A percentile compares a stretch with the other conserved stretches of the same genome.
Conservation (phyloP, 92 coral and sea anemone genomes). For the Paramuricea clavata region DNA sequence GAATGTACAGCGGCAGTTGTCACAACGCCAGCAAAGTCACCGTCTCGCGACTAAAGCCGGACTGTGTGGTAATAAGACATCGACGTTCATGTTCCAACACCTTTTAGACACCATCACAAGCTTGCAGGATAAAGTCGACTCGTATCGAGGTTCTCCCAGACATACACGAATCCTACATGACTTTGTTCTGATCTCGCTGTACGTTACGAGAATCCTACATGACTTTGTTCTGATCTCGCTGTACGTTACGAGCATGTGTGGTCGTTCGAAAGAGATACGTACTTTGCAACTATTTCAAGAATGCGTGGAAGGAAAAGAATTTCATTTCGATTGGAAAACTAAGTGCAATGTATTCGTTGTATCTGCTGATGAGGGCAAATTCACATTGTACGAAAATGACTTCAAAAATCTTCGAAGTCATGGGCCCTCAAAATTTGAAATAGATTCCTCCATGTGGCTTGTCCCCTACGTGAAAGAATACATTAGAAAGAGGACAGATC, state of each 20-base stretch:
- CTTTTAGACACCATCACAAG: not conserved
- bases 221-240: conserved; percentile 13
- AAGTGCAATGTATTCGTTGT: conserved; percentile 18
- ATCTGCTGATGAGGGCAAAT: not conserved
- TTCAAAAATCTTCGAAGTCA: not conserved
- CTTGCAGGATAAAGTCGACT: not conserved
- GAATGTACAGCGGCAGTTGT: conserved; percentile 44
- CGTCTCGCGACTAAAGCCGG: conserved; percentile 39
- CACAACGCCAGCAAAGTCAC: conserved; percentile 7
- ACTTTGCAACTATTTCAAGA: not conserved
- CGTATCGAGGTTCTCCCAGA: no score
- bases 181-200: no score
- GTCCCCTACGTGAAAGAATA: not conserved
- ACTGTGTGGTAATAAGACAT: not conserved
- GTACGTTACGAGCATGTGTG: conserved; percentile 25
- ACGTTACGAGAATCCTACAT: not conserved
- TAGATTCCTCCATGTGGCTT: not conserved
- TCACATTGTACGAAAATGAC: conserved; percentile 21
- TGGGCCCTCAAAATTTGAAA: not conserved
- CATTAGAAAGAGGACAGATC: not conserved
- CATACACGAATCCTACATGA: not conserved
- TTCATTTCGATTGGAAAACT: not conserved
- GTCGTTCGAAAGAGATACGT: not conserved
- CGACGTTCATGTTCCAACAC: not conserved
- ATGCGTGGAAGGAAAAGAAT: not conserved